Percentiles rank a stretch among this genome's conserved stretches.
phyloP scores from a whole-genome alignment of 2,888 invertebrate genomes.

The Sepiola atlantica region DNA sequence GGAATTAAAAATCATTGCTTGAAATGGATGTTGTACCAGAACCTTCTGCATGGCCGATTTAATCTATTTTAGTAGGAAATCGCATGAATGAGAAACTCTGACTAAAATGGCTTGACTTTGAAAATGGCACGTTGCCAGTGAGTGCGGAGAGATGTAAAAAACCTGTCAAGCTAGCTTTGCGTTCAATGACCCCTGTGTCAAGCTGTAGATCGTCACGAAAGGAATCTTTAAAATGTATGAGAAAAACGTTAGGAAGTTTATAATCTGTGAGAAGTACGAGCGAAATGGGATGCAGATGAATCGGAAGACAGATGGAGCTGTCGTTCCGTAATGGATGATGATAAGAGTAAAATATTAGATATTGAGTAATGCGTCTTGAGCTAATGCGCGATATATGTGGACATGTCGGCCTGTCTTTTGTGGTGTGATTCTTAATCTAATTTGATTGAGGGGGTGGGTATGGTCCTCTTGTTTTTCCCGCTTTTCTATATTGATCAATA shows the following conservation, averaged over 20 bases:
- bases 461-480: no score
- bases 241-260: background rate
- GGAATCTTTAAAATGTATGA: background rate
- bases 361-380: background rate
- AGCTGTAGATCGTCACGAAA: background rate
- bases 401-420: background rate
- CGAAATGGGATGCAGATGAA: background rate
- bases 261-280: background rate
- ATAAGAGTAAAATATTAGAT: background rate
- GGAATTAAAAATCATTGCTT: background rate
- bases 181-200: background rate
- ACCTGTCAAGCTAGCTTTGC: background rate
- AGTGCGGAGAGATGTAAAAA: background rate
- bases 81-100: background rate
- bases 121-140: background rate
- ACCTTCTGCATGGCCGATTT: background rate
- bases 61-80: background rate
- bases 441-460: no score
- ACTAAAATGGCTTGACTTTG: background rate
- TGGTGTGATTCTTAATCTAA: background rate
- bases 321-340: background rate
- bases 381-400: background rate
- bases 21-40: background rate
- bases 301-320: background rate
- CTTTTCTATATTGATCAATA: no score